phyloP scores from a whole-genome alignment of 2,113 vertebrate species.

The Coturnix japonica region DNA sequence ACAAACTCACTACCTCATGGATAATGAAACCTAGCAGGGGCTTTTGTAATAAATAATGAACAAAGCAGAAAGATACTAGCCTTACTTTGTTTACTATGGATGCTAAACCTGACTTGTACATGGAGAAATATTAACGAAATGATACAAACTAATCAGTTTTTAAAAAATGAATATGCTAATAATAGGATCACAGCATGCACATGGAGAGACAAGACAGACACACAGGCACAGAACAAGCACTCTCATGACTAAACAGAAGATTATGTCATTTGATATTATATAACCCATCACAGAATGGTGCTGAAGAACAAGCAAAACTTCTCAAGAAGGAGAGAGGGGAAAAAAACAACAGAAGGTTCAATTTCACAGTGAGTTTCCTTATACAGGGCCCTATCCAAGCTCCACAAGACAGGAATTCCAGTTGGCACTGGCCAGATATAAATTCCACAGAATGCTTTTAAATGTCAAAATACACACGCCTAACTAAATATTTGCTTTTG shows the following conservation, averaged over 20 bases:
- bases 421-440: background rate
- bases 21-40: background rate
- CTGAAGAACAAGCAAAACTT: background rate
- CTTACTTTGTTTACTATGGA: background rate
- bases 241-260: background rate
- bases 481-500: background rate
- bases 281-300: background rate
- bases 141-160: background rate
- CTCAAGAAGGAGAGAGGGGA: background rate
- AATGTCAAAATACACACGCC: background rate
- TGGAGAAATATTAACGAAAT: background rate
- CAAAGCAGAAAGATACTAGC: background rate
- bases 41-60: background rate
- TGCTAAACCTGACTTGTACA: background rate
- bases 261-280: background rate
- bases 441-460: conserved; percentile 11
- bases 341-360: background rate
- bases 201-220: background rate
- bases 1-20: background rate
- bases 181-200: background rate
- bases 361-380: background rate
- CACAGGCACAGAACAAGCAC: background rate
- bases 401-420: background rate
- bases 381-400: background rate
- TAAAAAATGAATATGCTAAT: background rate